phyloP scores from a whole-genome alignment of 2,797 vertebrate species.

The Melanotaenia maccullochi region DNA sequence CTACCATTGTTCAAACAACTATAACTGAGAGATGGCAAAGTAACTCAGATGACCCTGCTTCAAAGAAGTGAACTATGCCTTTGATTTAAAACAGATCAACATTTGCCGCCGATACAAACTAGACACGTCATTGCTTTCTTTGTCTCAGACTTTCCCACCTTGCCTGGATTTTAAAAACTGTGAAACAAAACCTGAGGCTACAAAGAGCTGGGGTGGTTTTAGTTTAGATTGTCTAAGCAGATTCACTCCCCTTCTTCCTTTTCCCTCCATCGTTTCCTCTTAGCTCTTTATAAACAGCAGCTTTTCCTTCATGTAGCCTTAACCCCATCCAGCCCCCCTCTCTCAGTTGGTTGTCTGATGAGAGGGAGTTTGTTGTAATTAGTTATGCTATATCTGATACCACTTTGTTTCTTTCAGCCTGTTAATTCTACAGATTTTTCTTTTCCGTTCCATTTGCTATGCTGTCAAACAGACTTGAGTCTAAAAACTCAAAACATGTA shows the following conservation, averaged over 20 bases:
- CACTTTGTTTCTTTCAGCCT: not conserved
- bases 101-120: not conserved
- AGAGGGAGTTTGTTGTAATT: conserved; percentile 5
- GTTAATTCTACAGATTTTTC: not conserved
- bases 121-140: conserved; percentile 23
- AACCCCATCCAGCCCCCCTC: not conserved
- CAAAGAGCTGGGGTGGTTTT: conserved; percentile 43
- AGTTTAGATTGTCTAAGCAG: conserved; percentile 51
- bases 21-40: not conserved
- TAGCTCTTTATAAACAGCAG: conserved; percentile 18
- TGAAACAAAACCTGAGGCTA: conserved; percentile 45
- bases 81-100: conserved; percentile 32
- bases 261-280: conserved; percentile 28
- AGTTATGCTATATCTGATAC: not conserved
- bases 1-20: not conserved
- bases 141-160: conserved; percentile 52
- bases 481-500: conserved; percentile 25
- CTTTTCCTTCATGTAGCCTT: conserved; percentile 12
- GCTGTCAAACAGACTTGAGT: conserved; percentile 54
- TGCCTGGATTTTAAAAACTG: conserved; percentile 48
- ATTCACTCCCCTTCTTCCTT: conserved; percentile 4
- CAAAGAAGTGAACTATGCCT: not conserved
- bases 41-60: not conserved
- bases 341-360: conserved; percentile 15
- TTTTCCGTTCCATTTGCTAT: conserved; percentile 36